Base-by-base conservation (phyloP, 2,113 vertebrate genomes). In the Microcebus jonahi region DNA sequence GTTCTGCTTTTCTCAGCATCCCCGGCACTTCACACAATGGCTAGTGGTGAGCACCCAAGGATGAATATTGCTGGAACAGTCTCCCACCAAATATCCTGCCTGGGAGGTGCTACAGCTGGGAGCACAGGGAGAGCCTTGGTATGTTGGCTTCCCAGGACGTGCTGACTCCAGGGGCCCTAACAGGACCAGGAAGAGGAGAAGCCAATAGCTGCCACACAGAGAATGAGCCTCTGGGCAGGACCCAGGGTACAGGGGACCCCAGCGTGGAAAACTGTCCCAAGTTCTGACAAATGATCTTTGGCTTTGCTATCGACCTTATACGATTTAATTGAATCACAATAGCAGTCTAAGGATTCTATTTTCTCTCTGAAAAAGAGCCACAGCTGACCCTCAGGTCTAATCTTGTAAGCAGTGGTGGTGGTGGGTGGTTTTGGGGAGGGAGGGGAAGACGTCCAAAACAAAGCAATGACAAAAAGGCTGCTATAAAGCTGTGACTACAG, bases 281-380 rank as follows among this genome's bases (percentile, higher is more conserved):
- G 13, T 11, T 39, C 73, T 29, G 12, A 82, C 34, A 93, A 88
- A 71, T 48, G 59, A 83, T 61, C 50, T 92, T 68, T 48, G 17
- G 67, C 68, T 94, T 92, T 86, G 76, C 70, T 63, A 36, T 48
- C 0, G 23, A 94, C 39, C 29, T 77, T 48, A 53, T 42, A 25
- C 17, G 18, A 71, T 73, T 57, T 79, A 89, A 96, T 89, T 42
- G 73, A 77, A 80, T 91, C 63, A 53, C 31, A 42, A 63, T 13
- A 70, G 83, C 36, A 53, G 15, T 75, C 13, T 39, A 45, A 48
- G 21, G 27, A 94, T 73, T 91, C 53, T 29, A 45, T 55, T 57
- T 91, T 53, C 55, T 90, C 48, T 77, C 73, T 77, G 75, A 82
- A 42, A 88, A 90, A 75, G 31, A 91, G 61, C 86, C 48, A 53